Conservation (phyloP, 1,140 invertebrate genomes). For the Contarinia nasturtii region DNA sequence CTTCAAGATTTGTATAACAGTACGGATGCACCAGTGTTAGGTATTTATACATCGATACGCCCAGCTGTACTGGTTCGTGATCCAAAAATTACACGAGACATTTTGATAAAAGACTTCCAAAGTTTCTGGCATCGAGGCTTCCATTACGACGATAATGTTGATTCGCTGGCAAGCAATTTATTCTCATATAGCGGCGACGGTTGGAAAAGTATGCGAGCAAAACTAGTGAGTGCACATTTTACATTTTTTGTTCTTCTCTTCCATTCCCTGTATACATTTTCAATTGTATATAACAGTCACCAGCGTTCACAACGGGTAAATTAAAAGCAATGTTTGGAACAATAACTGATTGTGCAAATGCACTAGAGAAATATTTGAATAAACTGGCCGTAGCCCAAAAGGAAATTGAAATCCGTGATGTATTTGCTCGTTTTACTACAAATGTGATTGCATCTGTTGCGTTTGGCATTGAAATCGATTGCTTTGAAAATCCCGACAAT, state of each 20-base stretch:
- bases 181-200: constrained; percentile 19
- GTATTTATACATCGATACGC: neutral
- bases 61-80: constrained; percentile 1
- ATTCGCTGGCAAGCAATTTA: constrained; percentile 15
- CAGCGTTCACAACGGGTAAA: constrained; percentile 28
- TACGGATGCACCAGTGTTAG: neutral
- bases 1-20: neutral
- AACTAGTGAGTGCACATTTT: no score
- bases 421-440: constrained; percentile 24
- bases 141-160: constrained; percentile 11
- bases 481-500: constrained; percentile 2
- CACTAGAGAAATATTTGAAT: constrained; percentile 17
- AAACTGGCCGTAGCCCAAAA: constrained; percentile 16
- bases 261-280: no score
- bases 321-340: constrained; percentile 28
- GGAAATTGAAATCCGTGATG: neutral
- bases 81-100: no score
- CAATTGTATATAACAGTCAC: constrained; percentile 22
- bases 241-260: no score
- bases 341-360: constrained; percentile 12
- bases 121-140: constrained; percentile 17
- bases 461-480: constrained; percentile 28
- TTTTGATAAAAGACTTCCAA: no score
- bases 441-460: constrained; percentile 32
- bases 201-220: no score